These are phyloP conservation scores for Montipora capitata DNA, from an alignment of 92 coral and sea anemone species.

Conservation along the genomic window DNA sequence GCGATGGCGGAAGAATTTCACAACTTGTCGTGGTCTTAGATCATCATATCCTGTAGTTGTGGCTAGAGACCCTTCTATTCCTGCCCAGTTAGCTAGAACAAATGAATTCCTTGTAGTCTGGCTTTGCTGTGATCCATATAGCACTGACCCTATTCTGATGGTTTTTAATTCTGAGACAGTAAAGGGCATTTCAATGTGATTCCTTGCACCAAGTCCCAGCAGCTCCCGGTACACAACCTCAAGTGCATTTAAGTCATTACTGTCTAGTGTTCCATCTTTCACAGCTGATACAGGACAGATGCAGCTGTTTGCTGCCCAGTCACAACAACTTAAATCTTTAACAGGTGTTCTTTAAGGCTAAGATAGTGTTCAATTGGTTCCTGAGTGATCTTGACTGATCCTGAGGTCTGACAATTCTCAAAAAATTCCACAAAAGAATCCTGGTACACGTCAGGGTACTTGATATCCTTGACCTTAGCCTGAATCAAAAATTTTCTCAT, in stretches of 20 bases:
- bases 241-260: conserved; percentile 57
- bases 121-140: conserved; percentile 51
- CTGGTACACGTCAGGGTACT: conserved; percentile 47
- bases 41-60: conserved; percentile 18
- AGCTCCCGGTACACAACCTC: conserved; percentile 54
- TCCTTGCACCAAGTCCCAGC: conserved; percentile 40
- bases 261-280: conserved; percentile 65
- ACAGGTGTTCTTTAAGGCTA: conserved; percentile 35
- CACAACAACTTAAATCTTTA: conserved; percentile 23
- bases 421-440: conserved; percentile 57
- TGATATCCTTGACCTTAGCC: conserved; percentile 37
- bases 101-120: conserved; percentile 66
- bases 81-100: conserved; percentile 77
- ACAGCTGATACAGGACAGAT: conserved; percentile 50
- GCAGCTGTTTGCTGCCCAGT: conserved; percentile 50
- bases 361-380: conserved; percentile 38
- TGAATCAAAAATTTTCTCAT: conserved; percentile 72
- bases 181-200: conserved; percentile 56
- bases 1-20: conserved; percentile 59
- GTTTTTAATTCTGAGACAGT: conserved; percentile 51
- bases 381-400: conserved; percentile 61
- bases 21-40: conserved; percentile 45
- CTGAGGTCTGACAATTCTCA: conserved; percentile 31
- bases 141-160: conserved; percentile 27
- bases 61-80: conserved; percentile 24